Base-by-base conservation (phyloP, 2,797 vertebrate genomes). In the Anguilla pacifica region DNA sequence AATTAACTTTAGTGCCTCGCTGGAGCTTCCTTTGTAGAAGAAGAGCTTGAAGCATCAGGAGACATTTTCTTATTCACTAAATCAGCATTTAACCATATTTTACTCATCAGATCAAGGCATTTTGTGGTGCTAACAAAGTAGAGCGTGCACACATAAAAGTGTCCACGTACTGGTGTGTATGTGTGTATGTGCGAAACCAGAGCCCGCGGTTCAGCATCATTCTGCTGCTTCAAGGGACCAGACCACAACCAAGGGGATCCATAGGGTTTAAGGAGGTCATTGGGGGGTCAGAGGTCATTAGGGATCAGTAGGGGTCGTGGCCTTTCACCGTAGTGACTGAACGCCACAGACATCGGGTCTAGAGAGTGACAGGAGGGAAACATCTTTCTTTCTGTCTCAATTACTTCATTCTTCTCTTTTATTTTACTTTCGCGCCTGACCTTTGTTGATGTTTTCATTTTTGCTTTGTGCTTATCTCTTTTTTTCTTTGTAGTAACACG, bases 251-350 rank as follows among this genome's bases (percentile, higher is more conserved):
- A 86, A 85, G 72, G 87, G 88, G 90, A 89, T 90, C 88, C 46
- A 87, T 19, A 74, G 57, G 64, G 87, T 85, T 92, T 35, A 93
- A 87, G 90, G 87, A 89, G 89, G 91, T 91, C 91, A 90, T 89
- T 85, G 28, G 57, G 59, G 35, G 35, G 13, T 79, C 46, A 89
- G n/a, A 70, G 88, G 83, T 86, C 49, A 86, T 49, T 70, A 83
- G 17, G 83, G 53, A 93, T 90, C 92, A 90, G 85, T 90, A 35
- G 85, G 86, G 90, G 81, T 89, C 86, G 88, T 91, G 91, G 93
- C 91, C 92, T 93, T 87, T 93, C 89, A 91, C 91, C 91, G 89
- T 39, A 10, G 9, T 89, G 89, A 59, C 82, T 89, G 74, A 87
- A 86, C 86, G 84, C 86, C 90, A 79, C 88, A 94, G 93, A 91